phyloP scores from a whole-genome alignment of 2,113 vertebrate genomes.

The Phylloscopus whistleri region DNA sequence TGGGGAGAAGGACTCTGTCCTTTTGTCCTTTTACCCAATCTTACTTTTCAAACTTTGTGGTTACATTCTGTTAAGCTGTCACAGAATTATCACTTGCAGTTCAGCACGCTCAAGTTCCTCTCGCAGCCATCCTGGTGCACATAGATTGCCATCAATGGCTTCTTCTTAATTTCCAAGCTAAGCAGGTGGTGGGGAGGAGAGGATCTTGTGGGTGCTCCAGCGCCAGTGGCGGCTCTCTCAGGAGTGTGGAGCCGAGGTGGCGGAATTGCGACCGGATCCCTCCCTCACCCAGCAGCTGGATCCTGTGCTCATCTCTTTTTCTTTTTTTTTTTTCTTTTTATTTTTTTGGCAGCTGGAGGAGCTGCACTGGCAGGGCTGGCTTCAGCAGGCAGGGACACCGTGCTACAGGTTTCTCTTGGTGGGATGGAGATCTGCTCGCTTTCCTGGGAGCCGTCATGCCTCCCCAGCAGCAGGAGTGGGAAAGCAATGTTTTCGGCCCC shows the following conservation, averaged over 20 bases:
- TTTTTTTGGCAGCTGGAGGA: background rate
- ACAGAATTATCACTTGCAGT: background rate
- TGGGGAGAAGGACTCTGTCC: background rate
- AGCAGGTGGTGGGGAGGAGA: background rate
- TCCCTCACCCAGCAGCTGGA: background rate
- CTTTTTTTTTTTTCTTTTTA: too few relatives aligned
- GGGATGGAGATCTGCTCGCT: background rate
- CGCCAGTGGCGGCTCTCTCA: fast-evolving
- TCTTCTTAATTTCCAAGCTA: background rate
- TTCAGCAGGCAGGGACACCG: background rate
- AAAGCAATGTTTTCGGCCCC: background rate
- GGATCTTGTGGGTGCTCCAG: fast-evolving
- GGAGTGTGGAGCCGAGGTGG: fast-evolving
- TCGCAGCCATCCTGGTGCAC: background rate
- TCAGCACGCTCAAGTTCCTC: background rate
- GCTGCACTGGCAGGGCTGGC: background rate
- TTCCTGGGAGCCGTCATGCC: background rate
- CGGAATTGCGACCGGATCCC: fast-evolving
- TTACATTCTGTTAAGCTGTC: background rate
- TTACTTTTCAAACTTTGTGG: background rate
- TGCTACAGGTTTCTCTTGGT: background rate
- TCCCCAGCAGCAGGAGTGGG: background rate
- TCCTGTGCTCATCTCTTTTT: fast-evolving
- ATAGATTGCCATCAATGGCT: background rate
- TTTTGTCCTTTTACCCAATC: background rate